These are phyloP conservation scores for Pachymerium ferrugineum DNA, from an alignment of 2,888 invertebrate genomes.

Conservation along the genomic window DNA sequence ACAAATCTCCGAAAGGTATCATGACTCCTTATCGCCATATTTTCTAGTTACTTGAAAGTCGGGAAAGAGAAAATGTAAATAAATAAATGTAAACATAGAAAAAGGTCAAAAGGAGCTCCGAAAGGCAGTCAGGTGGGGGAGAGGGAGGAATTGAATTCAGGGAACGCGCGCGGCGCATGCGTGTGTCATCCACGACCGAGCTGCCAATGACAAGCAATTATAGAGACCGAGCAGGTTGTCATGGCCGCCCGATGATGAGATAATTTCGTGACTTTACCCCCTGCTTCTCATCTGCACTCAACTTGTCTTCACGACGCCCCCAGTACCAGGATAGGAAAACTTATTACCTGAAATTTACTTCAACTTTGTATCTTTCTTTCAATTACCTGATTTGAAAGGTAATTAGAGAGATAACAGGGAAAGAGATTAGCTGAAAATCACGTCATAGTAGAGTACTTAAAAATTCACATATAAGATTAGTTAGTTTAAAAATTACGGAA, in stretches of 20 bases:
- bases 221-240: conserved; percentile 27
- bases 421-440: too few species aligned
- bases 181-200: conserved; percentile 25
- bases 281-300: neutral
- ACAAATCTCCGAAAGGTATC: neutral
- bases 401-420: too few species aligned
- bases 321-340: too few species aligned
- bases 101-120: neutral
- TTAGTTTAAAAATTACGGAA: too few species aligned
- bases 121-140: neutral
- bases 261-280: conserved; percentile 16
- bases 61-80: neutral
- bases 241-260: conserved; percentile 32
- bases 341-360: too few species aligned
- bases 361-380: too few species aligned
- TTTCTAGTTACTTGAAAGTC: too few species aligned
- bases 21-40: too few species aligned
- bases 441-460: too few species aligned
- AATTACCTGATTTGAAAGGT: too few species aligned
- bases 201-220: conserved; percentile 33
- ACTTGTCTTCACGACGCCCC: neutral
- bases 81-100: neutral
- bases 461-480: too few species aligned
- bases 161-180: neutral
- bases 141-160: neutral